These are phyloP conservation scores for Parelbella ahira DNA, from an alignment of 2,888 invertebrate genomes.

Conservation along the genomic window DNA sequence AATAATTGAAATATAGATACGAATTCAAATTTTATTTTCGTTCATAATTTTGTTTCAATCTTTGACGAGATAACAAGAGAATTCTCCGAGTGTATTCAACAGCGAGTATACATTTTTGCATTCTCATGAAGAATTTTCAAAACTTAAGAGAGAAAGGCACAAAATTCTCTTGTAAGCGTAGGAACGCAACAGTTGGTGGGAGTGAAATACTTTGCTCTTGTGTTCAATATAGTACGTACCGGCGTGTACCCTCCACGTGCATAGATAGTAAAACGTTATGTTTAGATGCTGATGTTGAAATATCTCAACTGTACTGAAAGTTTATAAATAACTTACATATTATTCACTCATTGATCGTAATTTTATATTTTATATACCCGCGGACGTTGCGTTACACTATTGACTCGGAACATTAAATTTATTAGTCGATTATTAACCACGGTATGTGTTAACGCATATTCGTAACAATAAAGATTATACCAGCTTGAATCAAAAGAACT, in stretches of 20 bases:
- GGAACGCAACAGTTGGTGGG: conserved; percentile 23
- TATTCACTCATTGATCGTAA: conserved; percentile 2
- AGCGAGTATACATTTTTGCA: conserved; percentile 9
- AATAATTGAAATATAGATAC: background rate
- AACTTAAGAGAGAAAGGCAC: conserved; percentile 14
- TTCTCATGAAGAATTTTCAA: conserved; percentile 17
- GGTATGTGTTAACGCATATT: too few species aligned
- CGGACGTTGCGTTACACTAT: background rate
- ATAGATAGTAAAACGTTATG: conserved; percentile 9
- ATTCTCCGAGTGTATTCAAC: conserved; percentile 10
- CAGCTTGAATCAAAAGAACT: too few species aligned
- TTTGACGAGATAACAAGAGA: conserved; percentile 14
- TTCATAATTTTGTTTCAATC: conserved; percentile 16
- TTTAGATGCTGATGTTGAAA: conserved; percentile 7
- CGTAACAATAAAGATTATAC: too few species aligned
- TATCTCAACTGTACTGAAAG: background rate
- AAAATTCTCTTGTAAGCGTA: conserved; percentile 19
- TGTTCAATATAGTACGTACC: conserved; percentile 9
- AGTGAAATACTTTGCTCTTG: conserved; percentile 13
- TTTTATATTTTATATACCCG: conserved; percentile 3
- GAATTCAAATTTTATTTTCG: conserved; percentile 8
- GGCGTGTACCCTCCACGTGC: too few species aligned
- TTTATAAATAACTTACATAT: conserved; percentile 1
- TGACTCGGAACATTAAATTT: too few species aligned
- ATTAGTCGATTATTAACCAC: too few species aligned